Evolutionary conservation across 2,888 invertebrate species (phyloP).

Genomic region (Trachelus iudaicus): DNA sequence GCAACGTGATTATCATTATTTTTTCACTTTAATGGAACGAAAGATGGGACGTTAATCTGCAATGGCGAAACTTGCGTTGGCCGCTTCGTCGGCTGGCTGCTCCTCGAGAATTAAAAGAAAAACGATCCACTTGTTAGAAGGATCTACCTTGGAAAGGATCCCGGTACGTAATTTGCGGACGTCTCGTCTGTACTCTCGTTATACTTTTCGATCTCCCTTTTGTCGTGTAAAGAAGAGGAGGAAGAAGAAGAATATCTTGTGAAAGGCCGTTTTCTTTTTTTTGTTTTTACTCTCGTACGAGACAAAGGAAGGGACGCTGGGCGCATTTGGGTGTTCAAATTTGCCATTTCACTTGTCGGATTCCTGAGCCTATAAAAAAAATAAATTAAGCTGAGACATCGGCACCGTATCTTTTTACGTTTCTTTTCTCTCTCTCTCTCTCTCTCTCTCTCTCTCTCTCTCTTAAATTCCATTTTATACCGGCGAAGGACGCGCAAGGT

Average conservation of each 20-base stretch:
- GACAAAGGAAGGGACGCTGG: conserved; percentile 27
- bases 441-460: rapidly evolving
- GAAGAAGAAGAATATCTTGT: neutral
- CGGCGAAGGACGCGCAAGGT: neutral
- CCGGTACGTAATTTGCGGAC: conserved; percentile 45
- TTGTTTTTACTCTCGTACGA: neutral
- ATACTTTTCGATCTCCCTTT: neutral
- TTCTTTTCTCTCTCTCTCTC: rapidly evolving
- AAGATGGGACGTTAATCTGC: neutral
- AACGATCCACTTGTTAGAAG: neutral
- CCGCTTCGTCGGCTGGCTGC: neutral
- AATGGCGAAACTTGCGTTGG: neutral
- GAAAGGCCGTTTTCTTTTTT: neutral
- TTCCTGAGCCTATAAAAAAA: conserved; percentile 35
- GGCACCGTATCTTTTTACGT: conserved; percentile 4
- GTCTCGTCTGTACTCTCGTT: conserved; percentile 30
- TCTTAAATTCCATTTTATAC: neutral
- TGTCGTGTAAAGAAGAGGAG: neutral
- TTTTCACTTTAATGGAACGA: neutral
- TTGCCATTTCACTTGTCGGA: conserved; percentile 33
- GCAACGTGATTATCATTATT: neutral
- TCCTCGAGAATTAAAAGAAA: neutral
- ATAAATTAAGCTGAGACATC: conserved; percentile 1
- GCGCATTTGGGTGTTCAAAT: conserved; percentile 39
- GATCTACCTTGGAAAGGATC: conserved; percentile 8